Base-by-base conservation (phyloP, 2,113 vertebrate genomes). In the Sebastes fasciatus region DNA sequence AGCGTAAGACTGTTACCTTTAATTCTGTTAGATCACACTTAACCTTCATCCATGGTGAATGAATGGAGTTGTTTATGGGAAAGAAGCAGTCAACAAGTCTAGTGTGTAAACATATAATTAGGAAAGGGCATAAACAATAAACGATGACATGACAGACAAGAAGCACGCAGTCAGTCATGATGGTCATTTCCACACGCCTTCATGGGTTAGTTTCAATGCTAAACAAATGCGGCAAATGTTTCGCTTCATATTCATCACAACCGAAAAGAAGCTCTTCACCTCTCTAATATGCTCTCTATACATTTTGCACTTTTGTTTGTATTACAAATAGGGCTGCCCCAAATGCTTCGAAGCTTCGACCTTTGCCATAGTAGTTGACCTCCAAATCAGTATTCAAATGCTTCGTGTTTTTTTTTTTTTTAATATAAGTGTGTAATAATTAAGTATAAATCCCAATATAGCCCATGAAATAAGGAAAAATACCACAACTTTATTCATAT, bases 21-120 rank as follows among this genome's bases (percentile, higher is more conserved):
- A 93, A 92, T 93, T 57, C 80, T 58, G 48, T 92, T 82, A 86
- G 74, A 70, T 76, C 68, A 84, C n/a, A 65, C 58, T 8, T 55
- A 17, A 5, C 17, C 12, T 52, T 66, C 63, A 46, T 8, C 19
- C 58, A 10, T 49, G n/a, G 40, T 66, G 52, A 60, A 73, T 65
- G n/a, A 60, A 73, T 40, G n/a, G 16, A 65, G 34, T 17, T 71
- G 42, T 64, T 80, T 79, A 66, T 55, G 23, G 23, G 48, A 52
- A 16, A 66, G 23, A 69, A 42, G 64, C 57, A 40, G 6, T 77
- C 26, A 77, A 65, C 23, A 60, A 10, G 6, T 75, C 52, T 42
- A n/a, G 12, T 64, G 9, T 66, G 62, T 77, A 71, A 85, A 79
- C 69, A 82, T 17, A 19, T 64, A 52, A 71, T 82, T 71, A 74